Conservation (phyloP, 2,797 vertebrate species). For the Chaetophractus vellerosus region DNA sequence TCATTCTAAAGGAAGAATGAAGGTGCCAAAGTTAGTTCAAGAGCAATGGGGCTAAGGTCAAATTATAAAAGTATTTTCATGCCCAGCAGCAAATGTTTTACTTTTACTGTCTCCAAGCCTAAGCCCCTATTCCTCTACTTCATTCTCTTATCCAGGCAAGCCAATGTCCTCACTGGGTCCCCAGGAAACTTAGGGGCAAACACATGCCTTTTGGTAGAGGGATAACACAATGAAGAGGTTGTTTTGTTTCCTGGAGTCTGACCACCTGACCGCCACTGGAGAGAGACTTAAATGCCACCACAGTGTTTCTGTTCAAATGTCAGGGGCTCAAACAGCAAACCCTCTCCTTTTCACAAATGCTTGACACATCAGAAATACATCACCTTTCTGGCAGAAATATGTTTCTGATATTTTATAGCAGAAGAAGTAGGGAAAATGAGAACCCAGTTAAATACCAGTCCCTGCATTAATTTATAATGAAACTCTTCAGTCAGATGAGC, state of each 20-base stretch:
- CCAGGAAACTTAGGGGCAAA: background rate
- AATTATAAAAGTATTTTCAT: background rate
- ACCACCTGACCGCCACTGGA: background rate
- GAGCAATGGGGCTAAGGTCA: background rate
- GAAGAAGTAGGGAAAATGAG: background rate
- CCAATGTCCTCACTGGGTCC: background rate
- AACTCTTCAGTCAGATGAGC: background rate
- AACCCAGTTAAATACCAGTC: background rate
- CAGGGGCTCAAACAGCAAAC: background rate
- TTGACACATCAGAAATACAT: background rate
- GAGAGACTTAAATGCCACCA: background rate
- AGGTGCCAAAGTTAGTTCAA: background rate
- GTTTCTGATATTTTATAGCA: background rate
- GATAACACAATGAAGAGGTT: background rate
- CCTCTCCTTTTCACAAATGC: slow-evolving; percentile 59
- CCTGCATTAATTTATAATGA: background rate
- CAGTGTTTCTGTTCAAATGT: background rate
- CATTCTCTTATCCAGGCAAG: background rate
- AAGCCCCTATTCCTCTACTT: rapidly evolving
- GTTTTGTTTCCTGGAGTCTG: background rate
- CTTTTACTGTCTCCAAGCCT: too few relatives aligned
- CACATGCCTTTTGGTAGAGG: background rate
- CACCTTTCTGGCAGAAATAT: background rate
- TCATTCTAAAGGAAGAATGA: background rate
- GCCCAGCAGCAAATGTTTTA: background rate